phyloP scores from a whole-genome alignment of 2,113 vertebrate species.

The Pseudopipra pipra region DNA sequence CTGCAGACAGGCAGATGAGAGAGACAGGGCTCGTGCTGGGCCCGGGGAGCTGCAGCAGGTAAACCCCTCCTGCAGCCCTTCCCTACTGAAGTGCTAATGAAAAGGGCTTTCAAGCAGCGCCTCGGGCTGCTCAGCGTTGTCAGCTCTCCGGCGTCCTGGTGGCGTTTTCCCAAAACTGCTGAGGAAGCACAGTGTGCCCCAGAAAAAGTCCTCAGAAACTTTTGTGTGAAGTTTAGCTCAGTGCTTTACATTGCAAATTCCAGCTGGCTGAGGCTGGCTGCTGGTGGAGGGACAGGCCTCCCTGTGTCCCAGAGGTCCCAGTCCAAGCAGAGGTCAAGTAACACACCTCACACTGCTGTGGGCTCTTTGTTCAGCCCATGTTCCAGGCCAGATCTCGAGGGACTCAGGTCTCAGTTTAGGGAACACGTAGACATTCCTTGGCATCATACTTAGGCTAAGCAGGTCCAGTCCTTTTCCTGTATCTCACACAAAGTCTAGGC shows the following conservation, averaged over 20 bases:
- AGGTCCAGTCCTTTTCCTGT: not conserved
- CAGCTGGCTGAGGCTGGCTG: not conserved
- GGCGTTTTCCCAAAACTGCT: not conserved
- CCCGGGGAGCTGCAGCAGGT: not conserved
- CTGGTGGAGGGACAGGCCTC: not conserved
- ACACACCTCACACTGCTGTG: fast-evolving
- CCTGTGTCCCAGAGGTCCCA: fast-evolving
- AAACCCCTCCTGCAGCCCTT: not conserved
- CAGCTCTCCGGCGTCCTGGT: fast-evolving
- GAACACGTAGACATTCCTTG: not conserved
- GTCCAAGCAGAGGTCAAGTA: not conserved
- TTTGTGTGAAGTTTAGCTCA: not conserved
- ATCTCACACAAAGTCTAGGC: not conserved
- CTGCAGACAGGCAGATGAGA: not conserved
- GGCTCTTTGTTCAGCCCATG: not conserved
- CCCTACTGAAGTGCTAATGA: not conserved
- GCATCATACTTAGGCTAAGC: not conserved
- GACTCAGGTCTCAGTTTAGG: not conserved
- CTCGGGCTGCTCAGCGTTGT: not conserved
- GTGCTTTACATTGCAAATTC: not conserved
- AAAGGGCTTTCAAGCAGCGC: not conserved
- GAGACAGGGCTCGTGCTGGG: not conserved
- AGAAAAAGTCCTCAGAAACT: not conserved
- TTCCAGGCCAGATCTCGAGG: fast-evolving
- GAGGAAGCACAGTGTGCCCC: not conserved